These are phyloP conservation scores for Galerucella pusilla DNA, from an alignment of 2,888 invertebrate species.

Conservation along the genomic window DNA sequence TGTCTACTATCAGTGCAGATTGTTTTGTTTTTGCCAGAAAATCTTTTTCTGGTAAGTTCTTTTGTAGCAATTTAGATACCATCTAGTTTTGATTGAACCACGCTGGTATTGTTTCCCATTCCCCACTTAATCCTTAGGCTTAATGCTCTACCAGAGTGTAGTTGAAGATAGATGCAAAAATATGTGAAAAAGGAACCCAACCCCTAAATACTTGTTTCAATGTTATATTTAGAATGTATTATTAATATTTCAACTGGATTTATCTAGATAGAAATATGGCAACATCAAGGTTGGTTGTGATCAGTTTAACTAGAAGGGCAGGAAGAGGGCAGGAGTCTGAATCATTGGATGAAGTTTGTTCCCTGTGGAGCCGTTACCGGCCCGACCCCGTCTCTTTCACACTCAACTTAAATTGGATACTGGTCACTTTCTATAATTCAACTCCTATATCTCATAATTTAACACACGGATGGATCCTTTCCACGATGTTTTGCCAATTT, in stretches of 20 bases:
- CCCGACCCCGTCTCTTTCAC: conserved; percentile 64
- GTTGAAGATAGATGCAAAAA: no score
- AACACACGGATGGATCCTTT: conserved; percentile 48
- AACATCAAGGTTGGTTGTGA: conserved; percentile 18
- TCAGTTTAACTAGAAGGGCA: conserved; percentile 37
- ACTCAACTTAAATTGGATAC: conserved; percentile 66
- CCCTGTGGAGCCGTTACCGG: conserved; percentile 64
- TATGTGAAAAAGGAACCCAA: no score
- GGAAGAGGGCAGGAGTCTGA: conserved; percentile 54
- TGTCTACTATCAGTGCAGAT: no score
- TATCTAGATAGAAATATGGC: conserved; percentile 16
- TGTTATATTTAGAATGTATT: not conserved
- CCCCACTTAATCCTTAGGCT: no score
- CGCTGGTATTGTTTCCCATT: no score
- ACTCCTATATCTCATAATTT: conserved; percentile 65
- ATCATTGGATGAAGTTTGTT: conserved; percentile 64
- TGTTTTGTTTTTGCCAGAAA: no score
- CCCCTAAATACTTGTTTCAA: no score
- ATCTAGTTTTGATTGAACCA: no score
- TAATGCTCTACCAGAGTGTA: no score
- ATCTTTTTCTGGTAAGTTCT: no score
- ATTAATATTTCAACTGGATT: not conserved
- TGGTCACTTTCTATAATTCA: conserved; percentile 67
- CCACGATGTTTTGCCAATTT: conserved; percentile 43
- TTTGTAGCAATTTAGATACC: no score